Conservation (phyloP, 2,113 vertebrate genomes). For the Larimichthys crocea region DNA sequence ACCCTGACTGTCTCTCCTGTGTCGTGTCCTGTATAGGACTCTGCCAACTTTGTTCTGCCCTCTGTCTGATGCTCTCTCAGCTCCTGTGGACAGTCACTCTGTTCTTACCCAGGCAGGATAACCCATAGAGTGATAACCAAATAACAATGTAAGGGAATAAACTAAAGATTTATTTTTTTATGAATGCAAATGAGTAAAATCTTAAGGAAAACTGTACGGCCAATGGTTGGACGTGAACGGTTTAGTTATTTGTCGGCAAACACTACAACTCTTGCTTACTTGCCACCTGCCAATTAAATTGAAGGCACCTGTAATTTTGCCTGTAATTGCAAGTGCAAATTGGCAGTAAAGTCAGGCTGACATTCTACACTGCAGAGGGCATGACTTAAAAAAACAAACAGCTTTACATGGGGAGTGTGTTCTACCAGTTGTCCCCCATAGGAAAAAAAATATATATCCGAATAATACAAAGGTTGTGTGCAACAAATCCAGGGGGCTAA, state of each 20-base stretch:
- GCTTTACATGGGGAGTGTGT: too few relatives aligned
- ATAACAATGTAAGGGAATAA: not conserved
- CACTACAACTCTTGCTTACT: too few relatives aligned
- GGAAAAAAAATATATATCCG: too few relatives aligned
- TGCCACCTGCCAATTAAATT: too few relatives aligned
- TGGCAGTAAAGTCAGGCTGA: not conserved
- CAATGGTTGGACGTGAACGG: too few relatives aligned
- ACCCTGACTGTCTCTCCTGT: not conserved
- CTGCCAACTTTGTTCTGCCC: slow-evolving; percentile 4
- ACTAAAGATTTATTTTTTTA: not conserved
- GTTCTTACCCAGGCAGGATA: slow-evolving; percentile 3
- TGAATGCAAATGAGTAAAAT: too few relatives aligned
- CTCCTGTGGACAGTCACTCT: not conserved
- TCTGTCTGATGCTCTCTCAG: slow-evolving; percentile 2
- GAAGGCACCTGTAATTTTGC: not conserved
- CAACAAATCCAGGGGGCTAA: slow-evolving; percentile 3
- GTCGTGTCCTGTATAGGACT: not conserved
- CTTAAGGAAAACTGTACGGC: too few relatives aligned
- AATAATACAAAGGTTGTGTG: not conserved
- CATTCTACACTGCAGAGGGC: not conserved
- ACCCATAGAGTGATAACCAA: not conserved
- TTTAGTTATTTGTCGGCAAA: too few relatives aligned
- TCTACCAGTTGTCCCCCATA: too few relatives aligned
- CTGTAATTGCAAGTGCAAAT: not conserved
- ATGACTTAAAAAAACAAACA: not conserved